These are phyloP conservation scores for Larimichthys polyactis DNA, from an alignment of 2,113 vertebrate species.

Conservation along the genomic window DNA sequence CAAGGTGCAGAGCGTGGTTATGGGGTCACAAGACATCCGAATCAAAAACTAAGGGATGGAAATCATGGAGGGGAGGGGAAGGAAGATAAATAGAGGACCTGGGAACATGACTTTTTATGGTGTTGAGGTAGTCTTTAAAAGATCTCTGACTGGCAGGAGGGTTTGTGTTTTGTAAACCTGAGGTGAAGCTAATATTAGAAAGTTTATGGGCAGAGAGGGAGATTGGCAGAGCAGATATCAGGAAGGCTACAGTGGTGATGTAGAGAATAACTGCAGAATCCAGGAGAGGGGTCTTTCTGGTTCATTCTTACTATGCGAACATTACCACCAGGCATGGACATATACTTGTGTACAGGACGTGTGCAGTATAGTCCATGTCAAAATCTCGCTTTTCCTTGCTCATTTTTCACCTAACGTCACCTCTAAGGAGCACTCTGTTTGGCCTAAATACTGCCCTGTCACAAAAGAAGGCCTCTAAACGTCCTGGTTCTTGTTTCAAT, in stretches of 20 bases:
- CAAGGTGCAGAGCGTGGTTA: constrained; percentile 67
- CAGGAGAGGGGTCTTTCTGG: constrained; percentile 2
- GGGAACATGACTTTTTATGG: constrained; percentile 82
- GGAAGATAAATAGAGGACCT: constrained; percentile 66
- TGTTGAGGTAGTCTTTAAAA: constrained; percentile 52
- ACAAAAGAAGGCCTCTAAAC: background rate
- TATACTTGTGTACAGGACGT: background rate
- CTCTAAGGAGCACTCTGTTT: background rate
- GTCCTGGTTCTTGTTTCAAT: background rate
- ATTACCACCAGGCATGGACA: background rate
- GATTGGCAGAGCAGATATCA: constrained; percentile 46
- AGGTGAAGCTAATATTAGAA: constrained; percentile 78
- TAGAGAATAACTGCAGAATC: constrained; percentile 12
- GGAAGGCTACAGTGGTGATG: background rate
- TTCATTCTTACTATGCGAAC: constrained; percentile 17
- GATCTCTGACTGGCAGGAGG: constrained; percentile 61
- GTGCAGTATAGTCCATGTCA: background rate
- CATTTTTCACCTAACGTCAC: background rate
- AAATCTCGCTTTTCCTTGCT: background rate
- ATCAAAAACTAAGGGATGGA: constrained; percentile 71
- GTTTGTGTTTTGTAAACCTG: constrained; percentile 76
- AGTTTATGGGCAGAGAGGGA: constrained; percentile 38
- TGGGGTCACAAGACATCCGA: constrained; percentile 70
- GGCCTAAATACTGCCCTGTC: background rate
- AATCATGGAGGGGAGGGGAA: constrained; percentile 67